Base-by-base conservation (phyloP, 2,888 invertebrate species). In the Caenorhabditis zanzibari region DNA sequence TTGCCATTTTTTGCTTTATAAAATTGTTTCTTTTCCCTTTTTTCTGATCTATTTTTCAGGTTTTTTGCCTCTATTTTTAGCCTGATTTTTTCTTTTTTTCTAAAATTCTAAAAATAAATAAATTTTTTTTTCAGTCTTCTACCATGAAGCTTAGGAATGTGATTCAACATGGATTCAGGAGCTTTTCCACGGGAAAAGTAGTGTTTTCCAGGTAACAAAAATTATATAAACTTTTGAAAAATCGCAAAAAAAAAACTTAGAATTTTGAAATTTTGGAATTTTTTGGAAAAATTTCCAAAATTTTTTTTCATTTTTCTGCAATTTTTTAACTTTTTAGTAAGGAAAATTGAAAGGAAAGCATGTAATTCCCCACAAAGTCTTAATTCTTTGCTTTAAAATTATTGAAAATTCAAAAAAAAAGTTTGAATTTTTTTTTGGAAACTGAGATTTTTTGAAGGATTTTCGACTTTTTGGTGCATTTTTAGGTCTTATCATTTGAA, bases 181-280 rank as follows among this genome's bases (percentile, higher is more conserved):
- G 22, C 22, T 79, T 83, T 61, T 83, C 83, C 14, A 69, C 75
- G 0, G 63, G 79, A 19, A 41, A 59, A 63, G 52, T 28, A 0
- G 19, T 71, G 0, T 61, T 80, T 44, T 69, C 79, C 26, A 82
- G 82, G 82, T 82, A 58, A 16, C 3, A 22, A 22, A n/a, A n/a
- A n/a, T n/a, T n/a, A n/a, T n/a, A n/a, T n/a, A n/a, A n/a, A n/a
- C n/a, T n/a, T n/a, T n/a, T n/a, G n/a, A n/a, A n/a, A n/a, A n/a
- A n/a, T n/a, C n/a, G n/a, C n/a, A n/a, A n/a, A n/a, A n/a, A 10
- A 16, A 14, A 44, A 44, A 44, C 3, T 41, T 7, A 41, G 41
- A 16, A 14, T 41, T 12, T 41, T n/a, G 44, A 44, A 44, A 44
- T 44, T 44, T 44, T 14, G 44, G 14, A 44, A 44, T n/a, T n/a